Evolutionary conservation across 2,797 vertebrate genomes (phyloP).

Genomic region (Columba guinea): DNA sequence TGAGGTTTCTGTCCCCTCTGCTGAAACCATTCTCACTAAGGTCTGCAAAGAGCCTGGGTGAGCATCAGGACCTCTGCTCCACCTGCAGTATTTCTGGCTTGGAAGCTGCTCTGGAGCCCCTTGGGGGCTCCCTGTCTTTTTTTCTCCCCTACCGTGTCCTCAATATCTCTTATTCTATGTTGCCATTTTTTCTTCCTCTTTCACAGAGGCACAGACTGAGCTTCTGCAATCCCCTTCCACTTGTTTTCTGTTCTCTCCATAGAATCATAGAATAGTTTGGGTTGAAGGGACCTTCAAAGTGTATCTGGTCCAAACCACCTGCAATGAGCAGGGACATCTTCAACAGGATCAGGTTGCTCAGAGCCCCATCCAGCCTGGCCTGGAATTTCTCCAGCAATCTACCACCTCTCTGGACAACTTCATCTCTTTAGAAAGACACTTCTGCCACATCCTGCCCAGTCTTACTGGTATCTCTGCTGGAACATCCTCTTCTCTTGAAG

Average conservation of each 20-base stretch:
- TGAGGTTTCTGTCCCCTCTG: background rate
- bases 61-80: background rate
- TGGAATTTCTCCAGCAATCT: no score
- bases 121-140: background rate
- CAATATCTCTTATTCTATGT: background rate
- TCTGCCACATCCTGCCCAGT: background rate
- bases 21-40: background rate
- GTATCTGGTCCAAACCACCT: no score
- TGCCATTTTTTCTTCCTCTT: background rate
- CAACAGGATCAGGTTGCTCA: no score
- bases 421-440: background rate
- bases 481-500: background rate
- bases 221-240: background rate
- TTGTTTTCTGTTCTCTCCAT: background rate
- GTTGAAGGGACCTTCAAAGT: no score
- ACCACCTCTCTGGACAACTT: background rate
- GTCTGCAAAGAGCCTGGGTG: background rate
- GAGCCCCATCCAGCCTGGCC: no score
- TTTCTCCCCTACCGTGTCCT: fast-evolving
- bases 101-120: background rate
- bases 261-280: no score
- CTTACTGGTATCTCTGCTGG: background rate
- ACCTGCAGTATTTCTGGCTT: background rate
- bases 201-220: background rate
- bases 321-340: no score